A percentile compares a stretch with the other conserved stretches of the same genome.
These are phyloP conservation scores for Celastrina argiolus DNA, from an alignment of 2,888 invertebrate species.

Conservation along the genomic window DNA sequence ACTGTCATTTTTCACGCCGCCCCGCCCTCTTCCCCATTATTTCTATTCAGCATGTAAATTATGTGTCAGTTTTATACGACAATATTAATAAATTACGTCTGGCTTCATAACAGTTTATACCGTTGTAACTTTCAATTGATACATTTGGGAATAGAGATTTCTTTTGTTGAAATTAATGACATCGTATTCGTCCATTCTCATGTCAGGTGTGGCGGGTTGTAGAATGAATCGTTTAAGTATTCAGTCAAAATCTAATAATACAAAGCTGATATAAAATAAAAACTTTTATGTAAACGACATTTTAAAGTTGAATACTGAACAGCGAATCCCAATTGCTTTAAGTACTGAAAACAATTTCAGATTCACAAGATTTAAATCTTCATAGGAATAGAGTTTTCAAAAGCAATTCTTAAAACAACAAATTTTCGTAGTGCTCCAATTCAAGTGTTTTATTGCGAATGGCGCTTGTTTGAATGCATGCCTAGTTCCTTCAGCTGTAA, in stretches of 20 bases:
- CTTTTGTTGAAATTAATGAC: constrained; percentile 18
- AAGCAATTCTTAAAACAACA: constrained; percentile 21
- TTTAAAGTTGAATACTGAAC: not conserved
- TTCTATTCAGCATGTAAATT: constrained; percentile 15
- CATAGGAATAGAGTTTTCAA: constrained; percentile 20
- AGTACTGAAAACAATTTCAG: constrained; percentile 6
- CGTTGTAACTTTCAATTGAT: constrained; percentile 12
- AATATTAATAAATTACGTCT: constrained; percentile 12
- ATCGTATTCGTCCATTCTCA: not conserved
- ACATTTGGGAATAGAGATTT: constrained; percentile 15
- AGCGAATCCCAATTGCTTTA: not conserved
- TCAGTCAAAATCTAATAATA: not conserved
- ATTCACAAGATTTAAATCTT: constrained; percentile 20
- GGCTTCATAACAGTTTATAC: constrained; percentile 3
- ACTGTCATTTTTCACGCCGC: constrained; percentile 2
- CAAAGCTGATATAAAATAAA: not conserved
- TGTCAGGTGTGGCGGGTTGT: constrained; percentile 2
- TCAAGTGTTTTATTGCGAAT: constrained; percentile 21
- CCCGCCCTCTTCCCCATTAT: constrained; percentile 7
- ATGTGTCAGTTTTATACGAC: constrained; percentile 14
- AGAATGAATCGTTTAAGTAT: not conserved
- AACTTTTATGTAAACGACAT: not conserved
- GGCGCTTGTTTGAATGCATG: not conserved
- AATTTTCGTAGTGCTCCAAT: constrained; percentile 22
- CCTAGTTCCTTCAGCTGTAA: constrained; percentile 20